Base-by-base conservation (phyloP, 2,113 vertebrate genomes). In the Craseonycteris thonglongyai region DNA sequence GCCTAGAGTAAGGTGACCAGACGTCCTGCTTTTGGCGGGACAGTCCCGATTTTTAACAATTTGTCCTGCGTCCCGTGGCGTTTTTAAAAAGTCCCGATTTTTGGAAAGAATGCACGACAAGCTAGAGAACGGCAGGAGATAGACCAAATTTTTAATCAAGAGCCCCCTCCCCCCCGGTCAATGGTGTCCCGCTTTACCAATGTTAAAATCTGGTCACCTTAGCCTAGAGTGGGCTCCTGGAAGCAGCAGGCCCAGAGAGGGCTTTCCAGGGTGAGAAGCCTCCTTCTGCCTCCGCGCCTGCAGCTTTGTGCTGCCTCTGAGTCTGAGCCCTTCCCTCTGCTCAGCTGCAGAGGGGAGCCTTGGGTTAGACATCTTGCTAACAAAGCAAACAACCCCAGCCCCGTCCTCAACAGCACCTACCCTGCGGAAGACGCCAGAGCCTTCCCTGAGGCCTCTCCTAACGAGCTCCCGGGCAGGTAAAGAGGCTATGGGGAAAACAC, bases 261-360 rank as follows among this genome's bases (percentile, higher is more conserved):
- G 51, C 8, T 18, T 58, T 47, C 30, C 40, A 22, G 33, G 65
- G 40, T 71, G 40, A 65, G 19, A 58, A 1, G 24, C 15, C 35
- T 24, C 54, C 7, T 35, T 35, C 30, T 49, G 22, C 18, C 16
- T 38, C 42, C 6, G 12, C 26, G 59, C 33, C 82, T 6, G 26
- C 56, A 40, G 6, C 38, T 89, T 15, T 28, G 45, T 65, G 84
- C 78, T 26, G 3, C 63, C 18, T 49, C 5, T 21, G 16, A 42
- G 76, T 5, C 15, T 5, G 9, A 8, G 28, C 22, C 28, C 30
- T 12, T 40, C 2, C 19, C 35, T 1, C 3, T 2, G 26, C 21
- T 9, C n/a, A 47, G 11, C 35, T 5, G 18, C 35, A 71, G 59
- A 24, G 7, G 1, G 56, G 33, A 35, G n/a, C 11, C 54, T 15